Base-by-base conservation (phyloP, 2,113 vertebrate genomes). In the Caranx ignobilis region DNA sequence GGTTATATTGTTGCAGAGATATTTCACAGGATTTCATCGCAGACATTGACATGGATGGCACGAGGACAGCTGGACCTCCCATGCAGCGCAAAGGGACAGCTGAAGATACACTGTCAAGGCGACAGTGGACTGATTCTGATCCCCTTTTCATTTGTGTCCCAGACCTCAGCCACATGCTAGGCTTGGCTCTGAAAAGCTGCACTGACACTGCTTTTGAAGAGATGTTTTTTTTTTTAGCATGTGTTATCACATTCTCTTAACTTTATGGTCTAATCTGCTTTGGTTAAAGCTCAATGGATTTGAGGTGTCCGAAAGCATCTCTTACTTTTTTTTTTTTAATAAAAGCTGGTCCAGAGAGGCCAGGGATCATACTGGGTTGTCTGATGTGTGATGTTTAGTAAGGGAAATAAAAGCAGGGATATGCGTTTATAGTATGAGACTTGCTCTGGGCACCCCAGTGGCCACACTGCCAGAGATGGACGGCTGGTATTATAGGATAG, bases 401-500 rank as follows among this genome's bases (percentile, higher is more conserved):
- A 47, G 41, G 62, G 19, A 64, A 48, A 54, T 59, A 56, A 50
- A 37, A 37, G 71, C 37, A 43, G 35, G 13, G n/a, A 54, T 71
- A 59, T 77, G 71, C 81, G 54, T 90, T 88, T 87, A 55, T 81
- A 80, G 73, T 77, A 73, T 72, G 47, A 83, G 74, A 69, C 74
- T 93, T 75, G 88, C 89, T 89, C 63, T 77, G 61, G 87, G 91
- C 90, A 75, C 68, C 75, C 78, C 76, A 77, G 79, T 71, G 77
- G 82, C 88, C 74, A 31, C 69, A 61, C 76, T 72, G 83, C 32
- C 59, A 15, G 68, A 88, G 89, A 92, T 91, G 87, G 92, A 93
- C 75, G 72, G 64, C 81, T 86, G 72, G 86, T 93, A 92, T 93
- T 94, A 90, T 87, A 77, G 86, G 85, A 88, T 86, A 89, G 89